Evolutionary conservation across 2,113 vertebrate genomes (phyloP).

Genomic region (Oncorhynchus masou): DNA sequence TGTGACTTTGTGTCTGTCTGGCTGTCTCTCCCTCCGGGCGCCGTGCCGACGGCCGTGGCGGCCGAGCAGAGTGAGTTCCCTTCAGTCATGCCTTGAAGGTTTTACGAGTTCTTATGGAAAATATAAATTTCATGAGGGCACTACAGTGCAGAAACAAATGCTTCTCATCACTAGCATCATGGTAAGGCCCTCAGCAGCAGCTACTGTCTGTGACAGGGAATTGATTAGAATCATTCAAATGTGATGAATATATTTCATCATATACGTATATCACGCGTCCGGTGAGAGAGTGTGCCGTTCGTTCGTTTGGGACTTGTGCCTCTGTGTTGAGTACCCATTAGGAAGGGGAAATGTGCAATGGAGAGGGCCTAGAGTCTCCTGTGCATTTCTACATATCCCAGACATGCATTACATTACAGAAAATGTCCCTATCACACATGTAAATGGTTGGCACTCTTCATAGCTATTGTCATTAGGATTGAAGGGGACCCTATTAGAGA

Average conservation of each 20-base stretch:
- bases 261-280: conserved; percentile 52
- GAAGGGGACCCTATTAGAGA: conserved; percentile 24
- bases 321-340: conserved; percentile 47
- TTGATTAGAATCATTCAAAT: conserved; percentile 95
- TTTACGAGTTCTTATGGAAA: conserved; percentile 76
- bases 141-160: conserved; percentile 86
- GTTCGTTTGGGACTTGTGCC: conserved; percentile 53
- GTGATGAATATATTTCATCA: conserved; percentile 98
- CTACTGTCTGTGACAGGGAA: conserved; percentile 89
- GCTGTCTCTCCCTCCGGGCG: conserved; percentile 40
- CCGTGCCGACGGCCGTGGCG: neutral
- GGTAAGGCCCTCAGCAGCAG: conserved; percentile 85
- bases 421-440: conserved; percentile 51
- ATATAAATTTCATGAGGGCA: conserved; percentile 72
- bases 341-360: conserved; percentile 54
- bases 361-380: conserved; percentile 47
- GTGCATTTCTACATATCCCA: conserved; percentile 22
- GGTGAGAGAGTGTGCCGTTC: conserved; percentile 36
- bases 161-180: conserved; percentile 81
- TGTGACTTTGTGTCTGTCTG: conserved; percentile 47
- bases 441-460: conserved; percentile 39
- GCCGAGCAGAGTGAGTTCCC: conserved; percentile 60
- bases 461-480: conserved; percentile 51
- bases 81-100: conserved; percentile 87
- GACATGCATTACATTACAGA: conserved; percentile 47